phyloP scores from a whole-genome alignment of 2,797 vertebrate species.

The Phrynocephalus guinanensis region DNA sequence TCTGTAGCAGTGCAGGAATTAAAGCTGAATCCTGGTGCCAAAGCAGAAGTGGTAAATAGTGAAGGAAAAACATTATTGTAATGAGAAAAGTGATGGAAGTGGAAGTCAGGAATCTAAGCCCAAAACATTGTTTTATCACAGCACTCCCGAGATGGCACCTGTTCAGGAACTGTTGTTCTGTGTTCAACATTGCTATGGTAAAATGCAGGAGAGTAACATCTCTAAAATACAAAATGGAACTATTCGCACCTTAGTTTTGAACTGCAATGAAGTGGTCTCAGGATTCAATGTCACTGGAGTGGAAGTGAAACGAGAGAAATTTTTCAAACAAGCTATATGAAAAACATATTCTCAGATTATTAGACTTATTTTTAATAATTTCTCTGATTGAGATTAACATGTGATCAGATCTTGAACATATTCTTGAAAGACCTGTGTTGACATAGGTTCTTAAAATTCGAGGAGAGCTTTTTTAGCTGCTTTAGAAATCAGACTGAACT shows the following conservation, averaged over 20 bases:
- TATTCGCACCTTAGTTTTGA: background rate
- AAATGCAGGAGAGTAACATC: background rate
- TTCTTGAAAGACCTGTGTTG: constrained; percentile 4
- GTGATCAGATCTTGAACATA: constrained; percentile 21
- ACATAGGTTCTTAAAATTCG: background rate
- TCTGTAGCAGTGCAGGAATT: background rate
- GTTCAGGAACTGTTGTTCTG: background rate
- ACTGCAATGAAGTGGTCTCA: background rate
- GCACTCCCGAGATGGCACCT: background rate
- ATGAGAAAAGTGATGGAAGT: background rate
- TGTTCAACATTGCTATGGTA: background rate
- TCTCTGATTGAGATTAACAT: background rate
- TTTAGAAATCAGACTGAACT: background rate
- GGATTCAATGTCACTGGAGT: background rate
- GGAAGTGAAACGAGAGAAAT: background rate
- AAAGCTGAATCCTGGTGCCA: background rate
- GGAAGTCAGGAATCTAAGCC: background rate
- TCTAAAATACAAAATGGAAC: background rate
- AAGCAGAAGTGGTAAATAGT: background rate
- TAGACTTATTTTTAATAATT: background rate
- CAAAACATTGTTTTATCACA: background rate
- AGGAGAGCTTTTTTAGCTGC: background rate
- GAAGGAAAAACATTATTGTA: background rate
- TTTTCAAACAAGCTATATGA: accelerated
- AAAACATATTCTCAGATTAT: background rate